Percentiles rank a stretch among this genome's conserved stretches.
These are phyloP conservation scores for Nerophis ophidion DNA, from an alignment of 2,113 vertebrate species.

Conservation along the genomic window DNA sequence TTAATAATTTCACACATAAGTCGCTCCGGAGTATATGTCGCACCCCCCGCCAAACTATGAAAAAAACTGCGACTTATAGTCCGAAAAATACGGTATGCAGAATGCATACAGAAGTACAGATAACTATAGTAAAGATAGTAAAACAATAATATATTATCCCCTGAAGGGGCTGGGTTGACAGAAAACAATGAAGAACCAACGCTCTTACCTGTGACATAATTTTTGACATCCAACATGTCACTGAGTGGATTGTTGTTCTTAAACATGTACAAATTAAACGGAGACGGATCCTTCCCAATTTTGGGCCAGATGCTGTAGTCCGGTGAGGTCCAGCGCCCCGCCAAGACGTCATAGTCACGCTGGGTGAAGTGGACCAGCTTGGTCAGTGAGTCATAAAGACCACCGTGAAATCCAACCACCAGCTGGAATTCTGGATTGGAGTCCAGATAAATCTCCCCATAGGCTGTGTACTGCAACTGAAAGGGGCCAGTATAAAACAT, in stretches of 20 bases:
- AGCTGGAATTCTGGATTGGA: slow-evolving; percentile 97
- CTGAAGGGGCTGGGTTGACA: too few relatives aligned
- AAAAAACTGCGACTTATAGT: too few relatives aligned
- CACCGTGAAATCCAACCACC: slow-evolving; percentile 94
- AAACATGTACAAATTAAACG: slow-evolving; percentile 98
- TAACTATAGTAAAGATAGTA: too few relatives aligned
- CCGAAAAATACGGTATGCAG: too few relatives aligned
- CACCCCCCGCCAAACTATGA: too few relatives aligned
- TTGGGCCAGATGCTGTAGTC: slow-evolving; percentile 96
- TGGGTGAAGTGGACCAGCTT: slow-evolving; percentile 97
- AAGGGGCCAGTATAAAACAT: neutral
- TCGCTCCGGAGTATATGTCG: too few relatives aligned
- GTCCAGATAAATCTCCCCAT: slow-evolving; percentile 94
- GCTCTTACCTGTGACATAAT: slow-evolving; percentile 90
- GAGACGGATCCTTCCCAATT: slow-evolving; percentile 87
- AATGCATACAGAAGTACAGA: too few relatives aligned
- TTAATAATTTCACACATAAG: too few relatives aligned
- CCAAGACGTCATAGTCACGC: slow-evolving; percentile 93
- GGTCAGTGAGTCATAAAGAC: slow-evolving; percentile 92
- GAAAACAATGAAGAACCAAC: too few relatives aligned
- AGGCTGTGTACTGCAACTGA: slow-evolving; percentile 91
- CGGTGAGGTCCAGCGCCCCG: slow-evolving; percentile 94
- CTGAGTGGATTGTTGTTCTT: slow-evolving; percentile 99
- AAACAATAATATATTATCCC: too few relatives aligned
- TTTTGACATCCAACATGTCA: slow-evolving; percentile 92